These are phyloP conservation scores for Bactericera cockerelli DNA, from an alignment of 1,140 invertebrate genomes.

Conservation along the genomic window DNA sequence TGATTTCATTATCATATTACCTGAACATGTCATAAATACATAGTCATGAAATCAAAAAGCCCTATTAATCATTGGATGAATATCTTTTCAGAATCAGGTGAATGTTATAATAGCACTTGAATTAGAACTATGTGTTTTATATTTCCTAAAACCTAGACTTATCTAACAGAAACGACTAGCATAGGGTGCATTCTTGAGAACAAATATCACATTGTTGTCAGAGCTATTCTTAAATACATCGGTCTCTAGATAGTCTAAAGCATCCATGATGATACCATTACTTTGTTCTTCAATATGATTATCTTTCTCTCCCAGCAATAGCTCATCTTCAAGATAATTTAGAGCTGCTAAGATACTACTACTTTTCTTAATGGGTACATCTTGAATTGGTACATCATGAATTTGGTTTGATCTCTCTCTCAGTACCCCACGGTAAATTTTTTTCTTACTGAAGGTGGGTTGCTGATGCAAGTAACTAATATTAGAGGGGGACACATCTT, in stretches of 20 bases:
- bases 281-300: neutral
- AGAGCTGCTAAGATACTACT: neutral
- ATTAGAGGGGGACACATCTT: neutral
- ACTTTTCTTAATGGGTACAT: neutral
- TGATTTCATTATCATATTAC: too few species aligned
- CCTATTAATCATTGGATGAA: too few species aligned
- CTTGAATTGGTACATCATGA: neutral
- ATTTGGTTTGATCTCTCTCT: too few species aligned
- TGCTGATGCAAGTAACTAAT: neutral
- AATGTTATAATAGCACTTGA: too few species aligned
- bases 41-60: too few species aligned
- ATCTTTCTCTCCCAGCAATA: neutral
- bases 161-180: neutral
- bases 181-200: slow-evolving; percentile 4
- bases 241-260: neutral
- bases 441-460: neutral
- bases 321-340: neutral
- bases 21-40: too few species aligned
- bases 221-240: neutral
- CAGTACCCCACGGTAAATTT: neutral
- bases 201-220: slow-evolving; percentile 1
- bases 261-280: neutral
- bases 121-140: too few species aligned
- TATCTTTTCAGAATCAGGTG: too few species aligned
- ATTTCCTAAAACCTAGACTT: too few species aligned